Evolutionary conservation across 2,113 vertebrate species (phyloP), one percentile per base, ranked within the genome.

Genomic region (Arothron firmamentum): DNA sequence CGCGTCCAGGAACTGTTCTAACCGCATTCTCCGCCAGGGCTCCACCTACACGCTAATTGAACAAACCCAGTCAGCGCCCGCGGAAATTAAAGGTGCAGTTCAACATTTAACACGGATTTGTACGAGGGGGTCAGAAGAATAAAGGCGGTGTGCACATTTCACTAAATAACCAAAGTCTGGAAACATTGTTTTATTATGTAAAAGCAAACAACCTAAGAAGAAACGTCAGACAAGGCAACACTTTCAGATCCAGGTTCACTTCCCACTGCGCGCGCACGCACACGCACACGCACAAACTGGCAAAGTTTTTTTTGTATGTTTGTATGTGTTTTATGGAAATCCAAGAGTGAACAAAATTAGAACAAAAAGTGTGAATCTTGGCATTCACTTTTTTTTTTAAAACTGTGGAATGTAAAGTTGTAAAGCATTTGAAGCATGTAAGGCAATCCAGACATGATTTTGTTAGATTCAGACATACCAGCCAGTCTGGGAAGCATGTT

Each of bases 31-130:
- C 10, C 9, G 38, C 49, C 62, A 56, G 56, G 0, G 78, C 79
- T 63, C 80, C 80, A 86, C 78, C 83, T 81, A 54, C 81, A 46
- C 62, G 18, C 51, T 80, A 73, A 79, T 76, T 80, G 59, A 62
- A 65, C 70, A 31, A 56, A 62, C 47, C 9, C 20, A 6, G 2
- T 17, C 25, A 6, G 57, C 62, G 5, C n/a, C 11, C 62, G 48
- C 49, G 2, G 1, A 14, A 52, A 17, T 79, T 75, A 75, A 77
- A 78, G 76, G 74, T 52, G 60, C 62, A 79, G 67, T 64, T 19
- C 21, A 13, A 28, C 15, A 11, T 55, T 58, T 51, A 34, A 31
- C 34, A 12, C 34, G 9, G 34, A 38, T 38, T 38, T 11, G 34
- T 9, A 38, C 34, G 34, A 38, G 11, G 11, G 11, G 34, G 34